Evolutionary conservation across 2,888 invertebrate species (phyloP), one percentile per base, ranked within the genome.

Genomic region (Therioaphis trifolii): DNA sequence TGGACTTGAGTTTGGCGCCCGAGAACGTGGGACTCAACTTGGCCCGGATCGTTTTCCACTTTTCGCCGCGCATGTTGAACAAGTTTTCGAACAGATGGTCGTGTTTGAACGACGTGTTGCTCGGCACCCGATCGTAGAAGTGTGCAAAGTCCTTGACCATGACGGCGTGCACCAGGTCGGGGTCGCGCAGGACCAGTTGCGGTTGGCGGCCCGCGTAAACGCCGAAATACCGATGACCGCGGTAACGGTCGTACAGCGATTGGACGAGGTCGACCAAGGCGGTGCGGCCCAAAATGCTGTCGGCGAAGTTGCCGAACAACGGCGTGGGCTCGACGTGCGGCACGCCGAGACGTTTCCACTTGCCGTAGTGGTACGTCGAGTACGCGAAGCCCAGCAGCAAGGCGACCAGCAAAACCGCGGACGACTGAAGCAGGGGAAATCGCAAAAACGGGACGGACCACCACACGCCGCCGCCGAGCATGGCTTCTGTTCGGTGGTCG

Each of bases 1-100:
- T 84, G 14, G 24, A 77, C 35, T 61, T 84, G 46, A 84, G 71
- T 18, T 84, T 84, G 27, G 46, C 52, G 0, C 61, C 35, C 18
- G 84, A 61, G 15, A 84, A 84, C 5, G 61, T 63, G n/a, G 84
- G 78, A 24, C 52, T 69, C 46, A 84, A 14, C 24, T 84, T 84
- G 61, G 71, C 40, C 1, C 69, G 27, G 40, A 84, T 55, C 15
- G 68, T 11, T 46, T 84, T 84, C 84, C 79, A 84, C 27, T 46
- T 40, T 15, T 69, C 77, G 9, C 84, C 84, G 1, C 78, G 78
- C 5, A 79, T 4, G 24, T 84, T 71, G n/a, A 79, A 49, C 71
- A 84, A 3, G 18, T 84, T 69, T 9, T 84, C 76, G 29, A 71
- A 84, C 71, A 84, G 71, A 9, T 77, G 55, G 24, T 84, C 77